Percentiles rank a stretch among this genome's conserved stretches.
Evolutionary conservation across 2,113 vertebrate genomes (phyloP).

Genomic region (Leucoraja erinaceus): DNA sequence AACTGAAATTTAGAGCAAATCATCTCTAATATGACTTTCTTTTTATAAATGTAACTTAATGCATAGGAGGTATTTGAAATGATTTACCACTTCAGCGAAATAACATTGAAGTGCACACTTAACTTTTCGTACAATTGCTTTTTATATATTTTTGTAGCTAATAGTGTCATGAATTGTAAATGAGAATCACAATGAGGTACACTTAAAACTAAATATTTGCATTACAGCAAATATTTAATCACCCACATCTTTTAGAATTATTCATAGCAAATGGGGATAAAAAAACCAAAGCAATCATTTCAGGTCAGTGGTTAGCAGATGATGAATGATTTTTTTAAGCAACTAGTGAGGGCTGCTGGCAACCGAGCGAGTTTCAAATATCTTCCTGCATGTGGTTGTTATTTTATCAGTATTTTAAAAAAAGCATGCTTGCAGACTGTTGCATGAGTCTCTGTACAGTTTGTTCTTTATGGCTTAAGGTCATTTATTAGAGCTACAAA

Average conservation of each 20-base stretch:
- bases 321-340: background rate
- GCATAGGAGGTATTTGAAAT: background rate
- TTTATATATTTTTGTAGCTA: background rate
- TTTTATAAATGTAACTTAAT: background rate
- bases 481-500: background rate
- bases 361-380: background rate
- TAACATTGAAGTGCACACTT: background rate
- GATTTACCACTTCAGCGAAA: background rate
- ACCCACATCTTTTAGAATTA: background rate
- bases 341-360: background rate
- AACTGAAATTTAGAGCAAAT: background rate
- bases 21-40: background rate
- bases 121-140: background rate
- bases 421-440: background rate
- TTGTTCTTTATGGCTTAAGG: background rate
- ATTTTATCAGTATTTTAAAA: slow-evolving; percentile 6
- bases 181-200: background rate
- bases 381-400: background rate
- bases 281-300: background rate
- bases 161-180: background rate
- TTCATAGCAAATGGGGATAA: background rate
- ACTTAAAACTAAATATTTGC: background rate
- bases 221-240: background rate
- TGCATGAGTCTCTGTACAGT: background rate
- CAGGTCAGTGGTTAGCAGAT: background rate